These are phyloP conservation scores for Piscicola geometra DNA, from an alignment of 2,888 invertebrate genomes.

Conservation along the genomic window DNA sequence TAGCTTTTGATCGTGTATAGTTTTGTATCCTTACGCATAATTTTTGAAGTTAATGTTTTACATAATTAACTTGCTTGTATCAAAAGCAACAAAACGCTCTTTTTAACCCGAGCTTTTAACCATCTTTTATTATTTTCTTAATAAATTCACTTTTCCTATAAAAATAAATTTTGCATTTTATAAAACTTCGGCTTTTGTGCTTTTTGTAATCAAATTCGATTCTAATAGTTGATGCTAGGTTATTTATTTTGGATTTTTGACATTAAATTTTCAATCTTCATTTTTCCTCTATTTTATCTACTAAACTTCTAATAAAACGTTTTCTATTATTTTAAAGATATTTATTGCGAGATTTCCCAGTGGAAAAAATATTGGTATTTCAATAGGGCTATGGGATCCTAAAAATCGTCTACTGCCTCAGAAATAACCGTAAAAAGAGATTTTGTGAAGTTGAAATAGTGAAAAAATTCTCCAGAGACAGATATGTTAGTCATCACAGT, in stretches of 20 bases:
- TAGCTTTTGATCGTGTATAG: constrained; percentile 29
- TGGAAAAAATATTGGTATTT: too few species aligned
- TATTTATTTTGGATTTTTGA: background rate
- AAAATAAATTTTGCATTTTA: constrained; percentile 28
- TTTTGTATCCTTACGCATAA: constrained; percentile 18
- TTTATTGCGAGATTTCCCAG: too few species aligned
- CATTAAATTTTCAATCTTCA: constrained; percentile 2
- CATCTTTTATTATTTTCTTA: constrained; percentile 22
- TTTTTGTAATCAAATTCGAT: constrained; percentile 15
- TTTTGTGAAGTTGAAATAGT: too few species aligned
- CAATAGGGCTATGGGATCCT: too few species aligned
- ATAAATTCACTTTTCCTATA: constrained; percentile 28
- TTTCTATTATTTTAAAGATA: too few species aligned
- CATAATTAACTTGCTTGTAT: constrained; percentile 12
- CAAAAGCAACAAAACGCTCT: background rate
- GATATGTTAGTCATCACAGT: too few species aligned
- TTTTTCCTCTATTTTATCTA: too few species aligned
- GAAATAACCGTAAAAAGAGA: too few species aligned
- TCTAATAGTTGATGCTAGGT: background rate
- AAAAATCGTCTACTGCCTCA: too few species aligned
- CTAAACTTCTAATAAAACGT: too few species aligned
- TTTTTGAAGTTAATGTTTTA: constrained; percentile 12
- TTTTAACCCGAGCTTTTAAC: constrained; percentile 26
- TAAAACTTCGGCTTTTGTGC: constrained; percentile 19
- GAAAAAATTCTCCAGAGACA: too few species aligned